Percentiles rank a stretch among this genome's conserved stretches.
These are phyloP conservation scores for Streblospio benedicti DNA, from an alignment of 1,140 invertebrate genomes.

Conservation along the genomic window DNA sequence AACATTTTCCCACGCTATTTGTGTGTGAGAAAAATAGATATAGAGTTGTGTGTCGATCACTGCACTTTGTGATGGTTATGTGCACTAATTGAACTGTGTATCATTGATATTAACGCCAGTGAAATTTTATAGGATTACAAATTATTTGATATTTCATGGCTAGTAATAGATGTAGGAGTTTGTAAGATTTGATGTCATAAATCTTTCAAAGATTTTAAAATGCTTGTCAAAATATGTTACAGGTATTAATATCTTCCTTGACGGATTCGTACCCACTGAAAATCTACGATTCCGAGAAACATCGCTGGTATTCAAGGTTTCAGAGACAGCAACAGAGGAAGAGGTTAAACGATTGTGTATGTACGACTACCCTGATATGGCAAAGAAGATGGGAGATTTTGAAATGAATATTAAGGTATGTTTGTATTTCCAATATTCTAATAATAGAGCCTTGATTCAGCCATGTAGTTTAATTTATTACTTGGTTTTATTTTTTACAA, in stretches of 20 bases:
- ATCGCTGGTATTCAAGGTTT: conserved; percentile 94
- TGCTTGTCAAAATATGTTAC: conserved; percentile 18
- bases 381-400: conserved; percentile 59
- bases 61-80: no score
- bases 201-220: background rate
- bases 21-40: no score
- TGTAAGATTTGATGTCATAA: no score
- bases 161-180: no score
- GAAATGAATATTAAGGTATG: background rate
- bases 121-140: no score
- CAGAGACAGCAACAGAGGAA: conserved; percentile 93
- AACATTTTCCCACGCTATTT: no score
- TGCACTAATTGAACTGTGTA: no score
- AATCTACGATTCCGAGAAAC: conserved; percentile 96
- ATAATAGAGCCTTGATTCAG: background rate
- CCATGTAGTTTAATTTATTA: conserved; percentile 6
- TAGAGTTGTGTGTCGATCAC: no score
- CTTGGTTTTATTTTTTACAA: conserved; percentile 19
- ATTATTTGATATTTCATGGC: no score
- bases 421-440: no score
- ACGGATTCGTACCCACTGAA: conserved; percentile 98
- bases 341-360: conserved; percentile 93
- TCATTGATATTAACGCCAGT: no score
- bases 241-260: conserved; percentile 98
- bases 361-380: conserved; percentile 83